Evolutionary conservation across 2,113 vertebrate genomes (phyloP).

Genomic region (Alethe castanea): DNA sequence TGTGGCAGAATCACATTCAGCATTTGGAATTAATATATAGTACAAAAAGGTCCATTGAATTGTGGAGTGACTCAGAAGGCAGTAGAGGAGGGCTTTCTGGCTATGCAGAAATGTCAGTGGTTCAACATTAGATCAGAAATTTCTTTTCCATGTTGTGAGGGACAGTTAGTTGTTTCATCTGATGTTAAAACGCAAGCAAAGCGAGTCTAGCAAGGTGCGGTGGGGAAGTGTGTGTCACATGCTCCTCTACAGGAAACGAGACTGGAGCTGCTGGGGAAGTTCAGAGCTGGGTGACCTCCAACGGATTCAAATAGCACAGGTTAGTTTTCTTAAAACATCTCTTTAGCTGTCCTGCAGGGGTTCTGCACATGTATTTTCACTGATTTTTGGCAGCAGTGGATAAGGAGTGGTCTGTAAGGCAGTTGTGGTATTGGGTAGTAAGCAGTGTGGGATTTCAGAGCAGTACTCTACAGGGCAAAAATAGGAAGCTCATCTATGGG

Average conservation of each 20-base stretch:
- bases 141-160: neutral
- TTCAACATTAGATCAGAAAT: neutral
- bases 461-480: neutral
- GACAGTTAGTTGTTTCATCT: constrained; percentile 20
- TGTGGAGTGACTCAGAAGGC: constrained; percentile 17
- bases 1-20: neutral
- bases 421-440: neutral
- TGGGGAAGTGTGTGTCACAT: constrained; percentile 75
- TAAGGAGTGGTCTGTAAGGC: neutral
- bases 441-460: neutral
- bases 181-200: neutral
- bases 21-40: neutral
- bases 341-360: neutral
- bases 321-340: constrained; percentile 54
- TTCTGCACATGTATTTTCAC: neutral
- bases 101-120: neutral
- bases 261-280: constrained; percentile 64
- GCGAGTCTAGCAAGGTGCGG: constrained; percentile 54
- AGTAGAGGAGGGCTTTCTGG: neutral
- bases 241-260: constrained; percentile 70
- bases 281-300: constrained; percentile 11
- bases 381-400: neutral
- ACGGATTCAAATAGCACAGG: constrained; percentile 62
- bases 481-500: neutral
- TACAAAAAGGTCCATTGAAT: constrained; percentile 28